Conservation (phyloP, 2,797 vertebrate species). For the Dermochelys coriacea region DNA sequence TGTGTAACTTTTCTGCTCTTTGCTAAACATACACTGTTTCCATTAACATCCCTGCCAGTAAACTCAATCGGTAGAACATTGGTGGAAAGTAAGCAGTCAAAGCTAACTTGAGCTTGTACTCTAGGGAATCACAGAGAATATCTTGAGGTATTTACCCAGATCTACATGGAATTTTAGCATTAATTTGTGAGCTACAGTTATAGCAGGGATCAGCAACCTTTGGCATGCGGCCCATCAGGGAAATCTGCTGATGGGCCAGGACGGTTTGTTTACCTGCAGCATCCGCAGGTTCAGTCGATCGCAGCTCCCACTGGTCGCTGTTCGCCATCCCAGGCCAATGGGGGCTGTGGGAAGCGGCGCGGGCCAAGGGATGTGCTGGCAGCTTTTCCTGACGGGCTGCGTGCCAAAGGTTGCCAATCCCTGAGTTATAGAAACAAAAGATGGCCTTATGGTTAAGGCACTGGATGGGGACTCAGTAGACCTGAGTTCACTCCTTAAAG, state of each 20-base stretch:
- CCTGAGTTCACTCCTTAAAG: background rate
- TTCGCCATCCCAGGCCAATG: too few relatives aligned
- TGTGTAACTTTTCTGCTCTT: background rate
- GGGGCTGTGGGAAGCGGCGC: too few relatives aligned
- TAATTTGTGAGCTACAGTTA: slow-evolving; percentile 51
- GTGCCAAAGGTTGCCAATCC: too few relatives aligned
- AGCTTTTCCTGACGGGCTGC: too few relatives aligned
- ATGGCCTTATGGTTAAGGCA: background rate
- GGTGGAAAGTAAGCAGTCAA: background rate
- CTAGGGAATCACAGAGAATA: background rate
- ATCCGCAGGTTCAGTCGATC: too few relatives aligned
- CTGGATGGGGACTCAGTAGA: slow-evolving; percentile 14
- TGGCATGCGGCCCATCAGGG: too few relatives aligned
- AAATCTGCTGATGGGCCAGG: too few relatives aligned
- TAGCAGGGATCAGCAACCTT: background rate
- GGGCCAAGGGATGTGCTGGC: too few relatives aligned
- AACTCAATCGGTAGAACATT: background rate
- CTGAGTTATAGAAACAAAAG: slow-evolving; percentile 1
- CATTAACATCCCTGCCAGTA: slow-evolving; percentile 43
- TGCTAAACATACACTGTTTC: slow-evolving; percentile 40
- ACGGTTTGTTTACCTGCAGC: too few relatives aligned
- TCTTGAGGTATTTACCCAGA: slow-evolving; percentile 45
- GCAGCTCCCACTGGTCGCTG: too few relatives aligned
- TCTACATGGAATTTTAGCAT: background rate
- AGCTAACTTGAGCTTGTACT: background rate